Conservation (phyloP, 2,888 invertebrate genomes). For the Drosophila rellima region DNA sequence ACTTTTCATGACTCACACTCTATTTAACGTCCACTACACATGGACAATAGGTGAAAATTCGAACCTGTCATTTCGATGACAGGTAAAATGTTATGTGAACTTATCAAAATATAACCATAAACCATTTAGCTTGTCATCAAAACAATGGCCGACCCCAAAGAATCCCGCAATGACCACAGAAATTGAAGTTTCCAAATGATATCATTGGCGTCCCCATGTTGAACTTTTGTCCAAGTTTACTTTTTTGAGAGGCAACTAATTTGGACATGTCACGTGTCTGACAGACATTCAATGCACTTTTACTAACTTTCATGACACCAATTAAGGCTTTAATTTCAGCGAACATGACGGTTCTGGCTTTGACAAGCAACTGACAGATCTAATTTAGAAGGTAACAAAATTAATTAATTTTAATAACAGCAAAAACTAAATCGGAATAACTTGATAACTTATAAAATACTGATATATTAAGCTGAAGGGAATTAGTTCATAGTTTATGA, state of each 20-base stretch:
- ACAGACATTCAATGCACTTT: slow-evolving; percentile 65
- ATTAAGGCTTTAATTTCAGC: slow-evolving; percentile 55
- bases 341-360: slow-evolving; percentile 22
- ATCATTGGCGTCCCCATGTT: slow-evolving; percentile 13
- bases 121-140: slow-evolving; percentile 71
- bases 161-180: slow-evolving; percentile 60
- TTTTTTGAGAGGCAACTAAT: slow-evolving; percentile 54
- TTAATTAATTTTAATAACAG: slow-evolving; percentile 29
- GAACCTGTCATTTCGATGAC: slow-evolving; percentile 64
- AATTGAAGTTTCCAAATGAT: slow-evolving; percentile 38
- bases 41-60: slow-evolving; percentile 39
- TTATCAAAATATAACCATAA: slow-evolving; percentile 40
- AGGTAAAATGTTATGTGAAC: slow-evolving; percentile 52
- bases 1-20: slow-evolving; percentile 4
- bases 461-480: not conserved
- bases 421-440: not conserved
- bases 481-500: not conserved
- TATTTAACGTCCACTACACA: slow-evolving; percentile 12
- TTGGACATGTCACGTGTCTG: slow-evolving; percentile 69
- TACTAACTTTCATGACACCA: slow-evolving; percentile 80
- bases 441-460: not conserved
- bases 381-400: slow-evolving; percentile 7
- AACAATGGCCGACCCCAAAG: slow-evolving; percentile 50
- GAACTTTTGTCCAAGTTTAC: slow-evolving; percentile 47
- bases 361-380: slow-evolving; percentile 30